Base-by-base conservation (phyloP, 2,113 vertebrate genomes). In the Passerina amoena region DNA sequence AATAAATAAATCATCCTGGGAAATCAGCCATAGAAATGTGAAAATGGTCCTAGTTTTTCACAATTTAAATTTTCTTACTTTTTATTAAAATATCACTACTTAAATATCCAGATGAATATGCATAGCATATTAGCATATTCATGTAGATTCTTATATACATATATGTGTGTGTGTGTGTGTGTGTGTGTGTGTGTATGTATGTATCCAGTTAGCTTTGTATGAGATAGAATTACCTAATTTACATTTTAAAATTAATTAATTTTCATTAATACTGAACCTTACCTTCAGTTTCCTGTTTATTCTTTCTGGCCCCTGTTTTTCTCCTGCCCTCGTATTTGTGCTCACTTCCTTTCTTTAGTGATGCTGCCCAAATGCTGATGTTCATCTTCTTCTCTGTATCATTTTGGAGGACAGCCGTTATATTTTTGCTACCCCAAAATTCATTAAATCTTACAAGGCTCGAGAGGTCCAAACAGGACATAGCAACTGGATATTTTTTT, bases 121-220 rank as follows among this genome's bases (percentile, higher is more conserved):
- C 11, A 18, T 44, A 30, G 1, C 15, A 11, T 42, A 17, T 19
- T 20, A 47, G 21, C 45, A 48, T 24, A 48, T 48, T 48, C 20
- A 25, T 25, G 11, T 3, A 19, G 8, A 11, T 3, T 5, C 18
- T 1, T 47, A 3, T 21, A 19, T 3, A 9, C 13, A 5, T 31
- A 5, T 28, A 9, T 24, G 2, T 57, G 0, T 33, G 3, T 50
- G 2, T 44, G 3, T n/a, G n/a, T n/a, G 37, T 10, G 3, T 53
- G 5, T 35, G 3, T n/a, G 2, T 50, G 4, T 22, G 7, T 30
- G 12, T 47, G 24, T n/a, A 4, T 53, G 5, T 25, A 4, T 33
- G 4, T n/a, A 33, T 28, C 5, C 10, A 50, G 31, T 40, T 25
- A 50, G 5, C 8, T 54, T 42, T 82, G 28, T 42, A 77, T 31